Evolutionary conservation across 2,888 invertebrate species (phyloP).

Genomic region (Nesidiocoris tenuis): DNA sequence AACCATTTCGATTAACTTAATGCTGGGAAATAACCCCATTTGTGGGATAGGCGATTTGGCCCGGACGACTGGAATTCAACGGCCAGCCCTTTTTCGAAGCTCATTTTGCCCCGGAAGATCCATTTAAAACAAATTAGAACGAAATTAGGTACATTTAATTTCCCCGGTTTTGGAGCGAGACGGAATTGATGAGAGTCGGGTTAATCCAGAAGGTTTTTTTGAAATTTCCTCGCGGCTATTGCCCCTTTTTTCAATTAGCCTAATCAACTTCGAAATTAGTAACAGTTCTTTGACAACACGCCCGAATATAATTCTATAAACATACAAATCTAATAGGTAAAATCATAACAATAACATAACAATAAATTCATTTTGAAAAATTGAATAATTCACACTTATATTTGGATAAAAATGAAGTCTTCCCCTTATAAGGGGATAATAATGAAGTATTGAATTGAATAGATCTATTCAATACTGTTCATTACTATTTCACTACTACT

Average conservation of each 20-base stretch:
- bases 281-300: too few species aligned
- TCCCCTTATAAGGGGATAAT: too few species aligned
- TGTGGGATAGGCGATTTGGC: slow-evolving; percentile 36
- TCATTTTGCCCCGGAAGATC: neutral
- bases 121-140: slow-evolving; percentile 7
- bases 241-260: neutral
- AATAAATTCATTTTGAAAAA: too few species aligned
- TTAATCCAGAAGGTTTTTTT: neutral
- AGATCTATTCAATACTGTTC: too few species aligned
- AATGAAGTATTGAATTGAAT: too few species aligned
- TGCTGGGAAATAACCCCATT: slow-evolving; percentile 29
- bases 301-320: too few species aligned
- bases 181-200: neutral
- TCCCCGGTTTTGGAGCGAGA: neutral
- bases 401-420: too few species aligned
- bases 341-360: too few species aligned
- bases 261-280: neutral
- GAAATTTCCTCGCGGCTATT: neutral
- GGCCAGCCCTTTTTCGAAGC: slow-evolving; percentile 4
- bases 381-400: too few species aligned
- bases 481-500: too few species aligned
- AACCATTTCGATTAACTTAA: too few species aligned
- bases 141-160: slow-evolving; percentile 6
- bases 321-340: too few species aligned
- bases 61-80: slow-evolving; percentile 1